These are phyloP conservation scores for Buceros bicornis DNA, from an alignment of 2,797 vertebrate genomes.

Conservation along the genomic window DNA sequence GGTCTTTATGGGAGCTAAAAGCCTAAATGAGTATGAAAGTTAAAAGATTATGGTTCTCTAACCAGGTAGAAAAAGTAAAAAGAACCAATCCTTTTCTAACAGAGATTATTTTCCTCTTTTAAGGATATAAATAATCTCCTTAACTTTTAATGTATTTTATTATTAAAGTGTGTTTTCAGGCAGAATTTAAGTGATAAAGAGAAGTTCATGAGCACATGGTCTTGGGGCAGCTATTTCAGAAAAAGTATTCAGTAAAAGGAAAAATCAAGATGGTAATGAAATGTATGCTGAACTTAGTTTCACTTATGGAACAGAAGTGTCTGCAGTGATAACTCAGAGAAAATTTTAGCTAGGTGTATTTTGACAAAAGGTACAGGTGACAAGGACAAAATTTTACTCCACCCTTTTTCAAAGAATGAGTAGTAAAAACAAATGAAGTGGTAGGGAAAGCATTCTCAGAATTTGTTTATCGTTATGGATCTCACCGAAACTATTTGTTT, in stretches of 20 bases:
- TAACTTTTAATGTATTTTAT: not conserved
- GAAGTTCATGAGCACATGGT: not conserved
- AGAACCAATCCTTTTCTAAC: not conserved
- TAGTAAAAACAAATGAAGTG: not conserved
- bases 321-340: not conserved
- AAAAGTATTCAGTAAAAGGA: not conserved
- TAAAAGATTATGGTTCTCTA: not conserved
- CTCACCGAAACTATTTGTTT: not conserved
- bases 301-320: not conserved
- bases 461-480: not conserved
- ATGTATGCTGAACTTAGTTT: not conserved
- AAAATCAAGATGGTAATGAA: not conserved
- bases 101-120: not conserved
- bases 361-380: not conserved
- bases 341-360: not conserved
- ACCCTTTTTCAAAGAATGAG: not conserved
- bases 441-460: not conserved
- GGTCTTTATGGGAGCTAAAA: not conserved
- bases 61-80: not conserved
- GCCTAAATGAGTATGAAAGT: not conserved
- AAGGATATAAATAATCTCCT: not conserved
- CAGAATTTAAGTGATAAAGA: not conserved
- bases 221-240: not conserved
- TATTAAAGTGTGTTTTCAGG: not conserved
- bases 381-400: not conserved